Conservation (phyloP, 2,113 vertebrate species). For the Perccottus glenii region DNA sequence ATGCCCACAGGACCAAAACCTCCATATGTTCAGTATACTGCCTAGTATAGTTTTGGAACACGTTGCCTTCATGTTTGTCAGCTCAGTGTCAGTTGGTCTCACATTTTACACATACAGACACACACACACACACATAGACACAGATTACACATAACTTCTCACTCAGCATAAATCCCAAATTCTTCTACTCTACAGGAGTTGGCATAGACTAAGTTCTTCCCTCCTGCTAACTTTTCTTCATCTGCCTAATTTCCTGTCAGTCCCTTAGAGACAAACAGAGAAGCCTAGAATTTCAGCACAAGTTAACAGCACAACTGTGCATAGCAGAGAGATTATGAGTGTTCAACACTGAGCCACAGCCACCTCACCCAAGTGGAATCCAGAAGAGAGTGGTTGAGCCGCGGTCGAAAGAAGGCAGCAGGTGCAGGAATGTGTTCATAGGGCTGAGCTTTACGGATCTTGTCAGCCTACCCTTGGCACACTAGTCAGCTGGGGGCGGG, state of each 20-base stretch:
- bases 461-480: constrained; percentile 62
- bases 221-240: constrained; percentile 28
- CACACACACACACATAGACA: constrained; percentile 10
- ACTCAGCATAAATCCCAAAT: constrained; percentile 33
- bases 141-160: constrained; percentile 7
- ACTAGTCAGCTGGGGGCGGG: constrained; percentile 18
- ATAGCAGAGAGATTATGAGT: constrained; percentile 58
- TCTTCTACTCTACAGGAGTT: constrained; percentile 1
- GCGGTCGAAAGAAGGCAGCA: constrained; percentile 62
- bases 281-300: constrained; percentile 60
- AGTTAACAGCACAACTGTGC: constrained; percentile 64
- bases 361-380: constrained; percentile 62
- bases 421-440: constrained; percentile 71
- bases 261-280: constrained; percentile 40
- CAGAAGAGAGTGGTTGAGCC: constrained; percentile 48
- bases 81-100: constrained; percentile 6
- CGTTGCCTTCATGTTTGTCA: constrained; percentile 27
- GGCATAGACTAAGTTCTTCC: constrained; percentile 5
- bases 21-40: constrained; percentile 19
- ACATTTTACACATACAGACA: constrained; percentile 18
- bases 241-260: constrained; percentile 53
- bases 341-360: constrained; percentile 54
- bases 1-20: constrained; percentile 50
- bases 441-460: constrained; percentile 57
- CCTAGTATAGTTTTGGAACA: constrained; percentile 1